A percentile compares a stretch with the other conserved stretches of the same genome.
Evolutionary conservation across 2,113 vertebrate species (phyloP).

Genomic region (Lepus timidus): DNA sequence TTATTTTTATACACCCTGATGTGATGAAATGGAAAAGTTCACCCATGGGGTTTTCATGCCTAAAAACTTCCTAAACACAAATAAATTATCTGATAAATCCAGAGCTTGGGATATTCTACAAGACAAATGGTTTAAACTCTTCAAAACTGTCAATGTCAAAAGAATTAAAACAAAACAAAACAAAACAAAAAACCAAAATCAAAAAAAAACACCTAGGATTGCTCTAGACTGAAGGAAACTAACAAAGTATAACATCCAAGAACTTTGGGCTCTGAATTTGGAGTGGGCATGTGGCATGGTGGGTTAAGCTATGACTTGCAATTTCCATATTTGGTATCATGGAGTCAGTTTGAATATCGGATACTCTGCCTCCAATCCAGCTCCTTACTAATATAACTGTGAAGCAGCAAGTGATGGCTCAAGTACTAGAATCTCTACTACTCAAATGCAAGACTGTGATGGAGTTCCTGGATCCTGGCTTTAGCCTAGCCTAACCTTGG

Average conservation of each 20-base stretch:
- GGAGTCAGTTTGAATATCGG: too few species aligned
- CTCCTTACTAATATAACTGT: too few species aligned
- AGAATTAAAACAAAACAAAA: neutral
- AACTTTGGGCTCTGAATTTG: neutral
- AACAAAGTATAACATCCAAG: constrained; percentile 32
- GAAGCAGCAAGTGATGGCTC: too few species aligned
- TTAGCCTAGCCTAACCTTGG: too few species aligned
- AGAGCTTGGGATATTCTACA: neutral
- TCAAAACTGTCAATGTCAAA: constrained; percentile 17
- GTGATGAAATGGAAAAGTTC: neutral
- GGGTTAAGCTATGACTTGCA: too few species aligned
- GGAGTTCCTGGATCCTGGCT: too few species aligned
- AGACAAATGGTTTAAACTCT: neutral
- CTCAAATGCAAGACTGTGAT: too few species aligned
- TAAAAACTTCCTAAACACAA: constrained; percentile 3
- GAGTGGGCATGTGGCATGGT: too few species aligned
- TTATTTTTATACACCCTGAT: neutral
- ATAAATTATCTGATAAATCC: constrained; percentile 24
- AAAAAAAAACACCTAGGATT: neutral
- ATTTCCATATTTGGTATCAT: too few species aligned
- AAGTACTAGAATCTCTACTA: too few species aligned
- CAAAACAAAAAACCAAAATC: neutral
- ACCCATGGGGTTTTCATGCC: neutral
- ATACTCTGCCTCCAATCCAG: too few species aligned
- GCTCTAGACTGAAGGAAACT: constrained; percentile 17